Conservation (phyloP, 2,797 vertebrate genomes). For the Myotis pilosus region DNA sequence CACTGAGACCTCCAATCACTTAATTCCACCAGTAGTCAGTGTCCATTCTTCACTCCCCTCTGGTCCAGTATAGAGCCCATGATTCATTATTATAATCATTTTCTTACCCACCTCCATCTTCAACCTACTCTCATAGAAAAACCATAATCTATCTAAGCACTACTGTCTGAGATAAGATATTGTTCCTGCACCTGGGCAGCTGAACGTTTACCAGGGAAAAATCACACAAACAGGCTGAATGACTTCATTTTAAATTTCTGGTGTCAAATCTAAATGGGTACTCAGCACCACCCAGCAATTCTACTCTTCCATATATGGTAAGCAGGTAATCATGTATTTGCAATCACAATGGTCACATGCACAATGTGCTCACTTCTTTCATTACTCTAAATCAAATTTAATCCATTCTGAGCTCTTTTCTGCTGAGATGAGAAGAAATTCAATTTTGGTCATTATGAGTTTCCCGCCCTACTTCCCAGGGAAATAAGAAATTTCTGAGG, state of each 20-base stretch:
- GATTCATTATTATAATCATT: neutral
- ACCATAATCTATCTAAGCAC: neutral
- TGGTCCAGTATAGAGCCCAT: neutral
- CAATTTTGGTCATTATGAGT: neutral
- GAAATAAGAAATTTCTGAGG: neutral
- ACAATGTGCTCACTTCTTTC: neutral
- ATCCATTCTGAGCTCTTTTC: neutral
- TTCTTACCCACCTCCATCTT: neutral
- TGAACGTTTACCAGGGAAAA: neutral
- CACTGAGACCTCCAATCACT: neutral
- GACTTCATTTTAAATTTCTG: conserved; percentile 4
- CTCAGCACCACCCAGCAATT: neutral
- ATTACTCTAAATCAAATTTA: conserved; percentile 2
- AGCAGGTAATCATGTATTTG: neutral
- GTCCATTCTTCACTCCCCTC: conserved; percentile 11
- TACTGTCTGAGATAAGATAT: neutral
- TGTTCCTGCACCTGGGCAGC: neutral
- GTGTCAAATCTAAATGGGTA: neutral
- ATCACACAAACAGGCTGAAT: neutral
- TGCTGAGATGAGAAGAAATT: conserved; percentile 5
- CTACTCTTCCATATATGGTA: neutral
- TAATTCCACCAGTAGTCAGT: neutral
- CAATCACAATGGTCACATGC: neutral
- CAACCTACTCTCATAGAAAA: neutral
- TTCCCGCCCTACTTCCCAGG: neutral